Base-by-base conservation (phyloP, 2,888 invertebrate genomes). In the Eupithecia vulgata region DNA sequence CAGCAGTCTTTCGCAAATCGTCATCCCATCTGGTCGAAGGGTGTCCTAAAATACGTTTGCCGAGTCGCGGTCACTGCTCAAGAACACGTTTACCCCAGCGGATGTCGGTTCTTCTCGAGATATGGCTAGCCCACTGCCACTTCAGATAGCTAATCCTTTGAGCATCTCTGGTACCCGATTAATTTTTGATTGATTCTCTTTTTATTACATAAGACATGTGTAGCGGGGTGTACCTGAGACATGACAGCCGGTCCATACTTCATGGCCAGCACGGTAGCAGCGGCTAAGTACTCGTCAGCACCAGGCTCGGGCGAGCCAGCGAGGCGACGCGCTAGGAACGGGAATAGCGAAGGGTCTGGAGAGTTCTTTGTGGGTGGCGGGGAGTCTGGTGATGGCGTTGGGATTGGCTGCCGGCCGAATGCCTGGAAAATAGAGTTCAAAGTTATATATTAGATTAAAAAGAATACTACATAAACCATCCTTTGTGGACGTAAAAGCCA, bases 191-290 rank as follows among this genome's bases (percentile, higher is more conserved):
- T 30, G 30, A 3, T 30, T 4, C 4, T 30, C 30, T 30, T 30
- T 30, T 4, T 30, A 4, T 30, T 30, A 30, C 4, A 4, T 35
- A 35, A 8, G 40, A 40, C 13, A 17, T 45, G 17, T 45, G 5
- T 45, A 45, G 17, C 12, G 17, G 5, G 2, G 17, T 48, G 48
- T 69, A 93, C 93, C 91, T 93, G 92, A n/a, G 92, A 91, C 67
- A 94, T 85, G 79, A 96, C 96, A 76, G 96, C 96, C 73, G 97
- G 96, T 68, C 97, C 98, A 86, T 98, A 97, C 92, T 98, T 98
- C 86, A 98, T 96, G 77, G 97, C 97, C 79, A 98, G 95, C 96
- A 98, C 98, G 0, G 98, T 98, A 34, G 97, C 97, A 0, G 98
- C 98, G 1, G 97, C 97, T 76, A 97, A 96, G 65, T 97, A 97